Percentiles rank a stretch among this genome's conserved stretches.
These are phyloP conservation scores for Emydura subglobosa DNA, from an alignment of 2,113 vertebrate species.

Conservation along the genomic window DNA sequence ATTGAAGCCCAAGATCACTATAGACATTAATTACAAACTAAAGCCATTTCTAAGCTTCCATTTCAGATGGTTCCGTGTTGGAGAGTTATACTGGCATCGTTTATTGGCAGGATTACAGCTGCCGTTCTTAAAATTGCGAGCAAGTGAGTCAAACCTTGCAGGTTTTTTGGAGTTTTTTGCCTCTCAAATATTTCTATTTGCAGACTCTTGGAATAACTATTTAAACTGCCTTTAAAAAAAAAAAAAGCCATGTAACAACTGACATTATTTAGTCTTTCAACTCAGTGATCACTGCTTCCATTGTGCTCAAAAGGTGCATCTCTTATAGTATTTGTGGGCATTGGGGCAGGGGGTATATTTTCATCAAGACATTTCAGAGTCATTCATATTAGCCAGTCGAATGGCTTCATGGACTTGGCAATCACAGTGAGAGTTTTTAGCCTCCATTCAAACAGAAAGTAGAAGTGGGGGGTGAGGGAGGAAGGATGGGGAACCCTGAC, in stretches of 20 bases:
- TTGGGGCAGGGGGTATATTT: conserved; percentile 14
- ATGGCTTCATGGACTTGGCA: conserved; percentile 44
- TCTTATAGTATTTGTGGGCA: conserved; percentile 12
- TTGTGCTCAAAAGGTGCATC: conserved; percentile 19
- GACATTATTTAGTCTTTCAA: conserved; percentile 32
- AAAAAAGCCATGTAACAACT: neutral
- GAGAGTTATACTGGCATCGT: neutral
- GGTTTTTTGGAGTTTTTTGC: neutral
- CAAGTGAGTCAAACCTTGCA: conserved; percentile 7
- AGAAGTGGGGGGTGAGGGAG: neutral
- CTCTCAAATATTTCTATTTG: neutral
- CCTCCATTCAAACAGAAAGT: conserved; percentile 25
- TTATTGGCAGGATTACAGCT: neutral
- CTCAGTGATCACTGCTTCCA: conserved; percentile 19
- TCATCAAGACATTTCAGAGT: conserved; percentile 8
- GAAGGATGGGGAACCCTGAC: neutral
- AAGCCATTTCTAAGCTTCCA: neutral
- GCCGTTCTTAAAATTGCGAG: neutral
- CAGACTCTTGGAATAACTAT: neutral
- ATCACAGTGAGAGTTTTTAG: conserved; percentile 43
- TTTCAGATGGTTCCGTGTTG: neutral
- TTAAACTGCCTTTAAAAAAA: neutral
- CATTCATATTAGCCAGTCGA: conserved; percentile 32
- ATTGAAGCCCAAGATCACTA: neutral
- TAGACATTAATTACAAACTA: neutral